Base-by-base conservation (phyloP, 2,888 invertebrate species). In the Drosophila crucigera region DNA sequence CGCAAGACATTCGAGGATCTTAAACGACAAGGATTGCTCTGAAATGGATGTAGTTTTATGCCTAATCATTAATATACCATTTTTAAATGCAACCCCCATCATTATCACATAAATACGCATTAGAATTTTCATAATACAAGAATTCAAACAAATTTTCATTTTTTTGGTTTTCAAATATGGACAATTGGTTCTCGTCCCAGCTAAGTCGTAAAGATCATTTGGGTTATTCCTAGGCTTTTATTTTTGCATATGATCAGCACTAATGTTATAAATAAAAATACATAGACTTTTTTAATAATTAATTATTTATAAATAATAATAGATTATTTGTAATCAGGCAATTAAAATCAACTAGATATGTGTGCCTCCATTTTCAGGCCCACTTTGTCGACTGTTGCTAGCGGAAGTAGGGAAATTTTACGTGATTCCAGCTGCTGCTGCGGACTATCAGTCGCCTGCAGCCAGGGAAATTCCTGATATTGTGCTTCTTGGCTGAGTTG, bases 1-100 rank as follows among this genome's bases (percentile, higher is more conserved):
- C 96, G 98, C 79, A 99, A 99, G 93, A 99, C 99, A 0, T 99
- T 96, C 91, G 99, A 99, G 93, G 99, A 99, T 95, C 95, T 99
- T 84, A 99, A 99, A 93, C 95, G 99, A 92, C 99, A 99, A 94
- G 99, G 99, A 59, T 95, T 99, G 73, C 95, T 99, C 75, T 99
- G 95, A 66, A 55, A 39, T 43, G 19, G 43, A 65, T 47, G 22
- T 54, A n/a, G 16, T 61, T 58, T 63, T 58, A 55, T 28, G 11
- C 19, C 30, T 55, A 54, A 37, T 52, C 54, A 65, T 54, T 63
- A 61, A 56, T 47, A 53, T 71, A 49, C 22, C 33, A 54, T 50
- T 52, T 66, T 37, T 43, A 35, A 33, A 35, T 25, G 47, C 16
- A 47, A 25, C 25, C 4, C 16, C 16, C 16, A 2, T 47, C 16